Percentiles rank a stretch among this genome's conserved stretches.
These are phyloP conservation scores for Actinernus sp. DNA, from an alignment of 92 coral and sea anemone genomes.

Conservation along the genomic window DNA sequence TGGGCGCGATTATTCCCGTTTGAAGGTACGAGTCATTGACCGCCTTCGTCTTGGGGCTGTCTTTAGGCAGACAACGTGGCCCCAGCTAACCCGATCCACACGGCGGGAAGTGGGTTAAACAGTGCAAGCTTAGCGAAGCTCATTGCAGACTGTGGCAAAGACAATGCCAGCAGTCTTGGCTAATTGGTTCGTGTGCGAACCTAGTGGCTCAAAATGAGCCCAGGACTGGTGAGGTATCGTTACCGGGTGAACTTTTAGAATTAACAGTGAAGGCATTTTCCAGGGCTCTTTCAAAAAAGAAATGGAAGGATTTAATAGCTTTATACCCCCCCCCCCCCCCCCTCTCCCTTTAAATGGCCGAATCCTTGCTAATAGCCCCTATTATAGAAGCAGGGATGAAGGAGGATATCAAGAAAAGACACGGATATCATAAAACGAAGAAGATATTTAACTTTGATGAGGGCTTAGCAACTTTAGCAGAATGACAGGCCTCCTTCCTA, in stretches of 20 bases:
- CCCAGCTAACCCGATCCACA: too few relatives aligned
- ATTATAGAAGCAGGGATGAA: constrained; percentile 65
- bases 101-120: too few relatives aligned
- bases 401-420: constrained; percentile 49
- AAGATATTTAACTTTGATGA: constrained; percentile 59
- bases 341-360: constrained; percentile 33
- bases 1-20: background rate
- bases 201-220: too few relatives aligned
- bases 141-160: too few relatives aligned
- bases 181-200: too few relatives aligned
- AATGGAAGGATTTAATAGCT: constrained; percentile 38
- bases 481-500: constrained; percentile 42
- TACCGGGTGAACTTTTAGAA: constrained; percentile 30
- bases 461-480: constrained; percentile 52
- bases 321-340: constrained; percentile 48
- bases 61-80: too few relatives aligned
- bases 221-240: too few relatives aligned
- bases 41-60: constrained; percentile 6
- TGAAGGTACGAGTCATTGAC: background rate
- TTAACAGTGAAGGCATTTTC: constrained; percentile 44
- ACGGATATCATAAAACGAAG: constrained; percentile 51
- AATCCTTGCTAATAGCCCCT: constrained; percentile 29
- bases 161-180: too few relatives aligned
- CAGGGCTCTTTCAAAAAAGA: constrained; percentile 51
- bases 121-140: too few relatives aligned